Percentiles rank a stretch among this genome's conserved stretches.
phyloP scores from a whole-genome alignment of 2,113 vertebrate species.

The Calypte anna region DNA sequence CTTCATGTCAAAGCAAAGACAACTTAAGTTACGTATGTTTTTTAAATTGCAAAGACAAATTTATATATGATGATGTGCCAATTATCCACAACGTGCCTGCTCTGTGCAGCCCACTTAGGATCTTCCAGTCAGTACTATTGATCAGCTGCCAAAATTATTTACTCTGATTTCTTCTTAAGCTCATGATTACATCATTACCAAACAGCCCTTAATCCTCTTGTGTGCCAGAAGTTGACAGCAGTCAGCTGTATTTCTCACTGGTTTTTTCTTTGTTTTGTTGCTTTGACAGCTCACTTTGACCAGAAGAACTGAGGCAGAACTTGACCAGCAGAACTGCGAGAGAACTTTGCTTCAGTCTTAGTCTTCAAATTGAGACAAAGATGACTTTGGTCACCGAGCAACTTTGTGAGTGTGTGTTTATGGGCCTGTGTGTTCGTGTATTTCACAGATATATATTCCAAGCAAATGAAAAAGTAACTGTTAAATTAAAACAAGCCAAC shows the following conservation, averaged over 20 bases:
- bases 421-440: not conserved
- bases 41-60: constrained; percentile 1
- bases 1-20: not conserved
- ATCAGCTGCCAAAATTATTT: not conserved
- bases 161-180: not conserved
- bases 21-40: not conserved
- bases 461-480: not conserved
- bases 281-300: not conserved
- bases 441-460: not conserved
- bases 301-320: not conserved
- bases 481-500: not conserved
- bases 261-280: not conserved
- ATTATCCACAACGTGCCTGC: not conserved
- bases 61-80: not conserved
- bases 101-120: not conserved
- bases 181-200: not conserved
- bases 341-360: not conserved
- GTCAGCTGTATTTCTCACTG: not conserved
- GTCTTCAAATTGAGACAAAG: not conserved
- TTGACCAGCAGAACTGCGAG: not conserved
- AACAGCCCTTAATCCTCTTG: not conserved
- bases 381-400: not conserved
- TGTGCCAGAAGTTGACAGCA: not conserved
- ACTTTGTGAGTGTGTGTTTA: not conserved
- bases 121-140: constrained; percentile 5